These are phyloP conservation scores for Willowsia nigromaculata DNA, from an alignment of 2,888 invertebrate genomes.

Conservation along the genomic window DNA sequence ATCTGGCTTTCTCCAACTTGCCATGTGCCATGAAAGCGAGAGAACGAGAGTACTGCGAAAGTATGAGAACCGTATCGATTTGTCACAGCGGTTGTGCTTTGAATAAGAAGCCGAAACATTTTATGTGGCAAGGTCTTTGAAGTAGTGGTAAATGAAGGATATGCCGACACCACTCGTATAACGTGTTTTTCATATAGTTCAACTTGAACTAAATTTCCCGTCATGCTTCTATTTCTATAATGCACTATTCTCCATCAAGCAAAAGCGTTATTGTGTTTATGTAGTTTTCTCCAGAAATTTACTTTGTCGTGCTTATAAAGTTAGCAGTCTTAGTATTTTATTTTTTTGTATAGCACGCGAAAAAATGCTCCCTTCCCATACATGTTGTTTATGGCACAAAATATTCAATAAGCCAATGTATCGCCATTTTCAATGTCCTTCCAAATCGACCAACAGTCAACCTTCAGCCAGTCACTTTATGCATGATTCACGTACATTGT, in stretches of 20 bases:
- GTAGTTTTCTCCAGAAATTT: neutral
- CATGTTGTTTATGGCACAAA: neutral
- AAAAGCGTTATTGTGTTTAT: neutral
- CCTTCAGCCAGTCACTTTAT: neutral
- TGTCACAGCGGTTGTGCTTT: constrained; percentile 50
- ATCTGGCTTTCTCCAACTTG: constrained; percentile 22
- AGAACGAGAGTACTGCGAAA: neutral
- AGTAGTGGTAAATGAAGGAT: neutral
- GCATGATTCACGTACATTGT: too few relatives aligned
- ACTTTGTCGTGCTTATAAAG: neutral
- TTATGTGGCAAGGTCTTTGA: constrained; percentile 17
- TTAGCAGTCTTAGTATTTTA: neutral
- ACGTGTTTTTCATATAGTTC: neutral
- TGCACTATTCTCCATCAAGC: neutral
- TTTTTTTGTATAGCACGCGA: neutral
- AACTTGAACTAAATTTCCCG: constrained; percentile 19
- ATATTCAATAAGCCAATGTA: neutral
- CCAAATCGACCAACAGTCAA: neutral
- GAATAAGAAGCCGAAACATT: constrained; percentile 6
- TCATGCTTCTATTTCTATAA: neutral
- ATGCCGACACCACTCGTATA: neutral
- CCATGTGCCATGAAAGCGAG: neutral
- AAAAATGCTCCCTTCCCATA: neutral
- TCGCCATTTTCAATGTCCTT: constrained; percentile 10
- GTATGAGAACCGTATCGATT: constrained; percentile 56